Base-by-base conservation (phyloP, 2,113 vertebrate genomes). In the Passer domesticus region DNA sequence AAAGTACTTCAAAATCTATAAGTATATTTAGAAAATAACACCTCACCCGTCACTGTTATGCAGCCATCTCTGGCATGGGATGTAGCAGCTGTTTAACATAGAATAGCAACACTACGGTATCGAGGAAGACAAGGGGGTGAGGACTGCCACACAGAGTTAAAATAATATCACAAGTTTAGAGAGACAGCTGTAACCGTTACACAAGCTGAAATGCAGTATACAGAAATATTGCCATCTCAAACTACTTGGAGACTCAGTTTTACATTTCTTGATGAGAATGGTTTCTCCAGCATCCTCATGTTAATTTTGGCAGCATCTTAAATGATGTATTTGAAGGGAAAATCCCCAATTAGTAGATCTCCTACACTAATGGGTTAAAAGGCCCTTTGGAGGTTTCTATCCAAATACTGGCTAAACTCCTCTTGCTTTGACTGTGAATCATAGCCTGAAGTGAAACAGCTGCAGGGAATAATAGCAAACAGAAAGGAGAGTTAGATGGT, bases 401-500 rank as follows among this genome's bases (percentile, higher is more conserved):
- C 76, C 52, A 86, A 60, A 70, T 74, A 66, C 41, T 76, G 83
- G 52, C 53, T 83, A 55, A 91, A 85, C 30, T 82, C 52, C 30
- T 75, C 66, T 92, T 59, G 44, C 53, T 82, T 76, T 89, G 49
- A 43, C 50, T 83, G 31, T 87, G 80, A 89, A 74, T 64, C 63
- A 24, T 37, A 87, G 62, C 53, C 81, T 93, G 78, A 85, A 83
- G 70, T 87, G 25, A 88, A 91, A 91, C 73, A 93, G 86, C 92
- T 87, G 43, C 33, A 90, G 69, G 77, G 76, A 89, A 55, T 76
- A 73, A 64, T 4, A 44, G 62, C 67, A 73, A 64, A 69, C 63
- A 88, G 68, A 76, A 79, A 72, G n/a, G 69, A 91, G 70, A 95
- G 58, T 88, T 88, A 81, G 49, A 44, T 56, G 47, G 35, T 89